phyloP scores from a whole-genome alignment of 1,140 invertebrate species.

The Drosophila bipectinata region DNA sequence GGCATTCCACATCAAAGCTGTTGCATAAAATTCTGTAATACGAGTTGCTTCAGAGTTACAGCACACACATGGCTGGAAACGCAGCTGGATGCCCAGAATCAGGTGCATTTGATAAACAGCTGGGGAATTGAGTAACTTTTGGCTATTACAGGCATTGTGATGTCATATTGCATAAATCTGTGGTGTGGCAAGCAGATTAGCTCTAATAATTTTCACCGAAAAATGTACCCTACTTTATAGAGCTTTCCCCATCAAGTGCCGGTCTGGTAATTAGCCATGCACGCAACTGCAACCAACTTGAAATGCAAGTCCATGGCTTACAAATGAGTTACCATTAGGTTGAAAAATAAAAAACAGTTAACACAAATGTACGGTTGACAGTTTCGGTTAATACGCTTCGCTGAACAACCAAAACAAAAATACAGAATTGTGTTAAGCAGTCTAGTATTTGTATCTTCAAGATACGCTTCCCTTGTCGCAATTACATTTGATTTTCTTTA shows the following conservation, averaged over 20 bases:
- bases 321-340: slow-evolving; percentile 48
- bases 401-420: slow-evolving; percentile 25
- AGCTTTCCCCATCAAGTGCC: slow-evolving; percentile 4
- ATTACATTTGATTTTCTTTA: slow-evolving; percentile 52
- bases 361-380: slow-evolving; percentile 55
- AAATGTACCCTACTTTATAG: background rate
- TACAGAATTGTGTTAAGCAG: slow-evolving; percentile 41
- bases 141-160: slow-evolving; percentile 6
- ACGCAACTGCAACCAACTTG: slow-evolving; percentile 42
- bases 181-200: background rate
- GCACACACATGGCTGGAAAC: slow-evolving; percentile 17
- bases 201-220: background rate
- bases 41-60: slow-evolving; percentile 29
- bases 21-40: slow-evolving; percentile 58
- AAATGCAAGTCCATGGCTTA: slow-evolving; percentile 54
- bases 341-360: slow-evolving; percentile 40
- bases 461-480: slow-evolving; percentile 70
- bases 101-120: slow-evolving; percentile 24
- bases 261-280: slow-evolving; percentile 58
- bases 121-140: slow-evolving; percentile 46
- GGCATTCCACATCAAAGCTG: slow-evolving; percentile 53
- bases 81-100: slow-evolving; percentile 13
- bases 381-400: slow-evolving; percentile 50
- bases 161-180: background rate
- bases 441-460: slow-evolving; percentile 43